Evolutionary conservation across 2,113 vertebrate species (phyloP).

Genomic region (Solea senegalensis): DNA sequence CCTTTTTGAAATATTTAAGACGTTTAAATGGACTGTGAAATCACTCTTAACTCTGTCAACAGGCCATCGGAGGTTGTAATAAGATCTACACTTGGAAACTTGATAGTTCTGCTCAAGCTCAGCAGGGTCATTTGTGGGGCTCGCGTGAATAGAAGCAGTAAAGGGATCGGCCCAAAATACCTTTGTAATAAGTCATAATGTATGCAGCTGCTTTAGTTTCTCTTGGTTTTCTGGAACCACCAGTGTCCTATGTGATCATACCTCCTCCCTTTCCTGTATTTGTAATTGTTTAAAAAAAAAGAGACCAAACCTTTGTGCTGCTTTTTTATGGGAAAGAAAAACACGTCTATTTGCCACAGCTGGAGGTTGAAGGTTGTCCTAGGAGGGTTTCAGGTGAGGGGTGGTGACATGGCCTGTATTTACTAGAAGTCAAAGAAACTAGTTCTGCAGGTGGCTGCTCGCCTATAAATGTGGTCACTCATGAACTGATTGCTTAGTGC

Average conservation of each 20-base stretch:
- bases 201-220: neutral
- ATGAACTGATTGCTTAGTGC: slow-evolving; percentile 31
- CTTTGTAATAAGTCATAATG: neutral
- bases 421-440: slow-evolving; percentile 61
- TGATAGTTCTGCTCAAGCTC: slow-evolving; percentile 42
- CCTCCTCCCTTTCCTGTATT: neutral
- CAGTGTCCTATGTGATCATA: neutral
- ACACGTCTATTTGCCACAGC: neutral
- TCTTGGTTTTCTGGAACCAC: neutral
- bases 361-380: slow-evolving; percentile 11
- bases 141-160: slow-evolving; percentile 5
- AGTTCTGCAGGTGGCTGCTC: slow-evolving; percentile 67
- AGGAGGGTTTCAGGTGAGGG: slow-evolving; percentile 11
- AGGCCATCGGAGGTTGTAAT: slow-evolving; percentile 44
- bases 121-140: slow-evolving; percentile 50
- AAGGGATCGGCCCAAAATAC: neutral
- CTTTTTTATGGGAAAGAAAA: neutral
- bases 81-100: slow-evolving; percentile 40
- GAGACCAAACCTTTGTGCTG: too few relatives aligned
- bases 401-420: slow-evolving; percentile 54
- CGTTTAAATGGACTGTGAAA: slow-evolving; percentile 49
- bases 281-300: neutral
- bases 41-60: slow-evolving; percentile 36
- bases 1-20: slow-evolving; percentile 66
- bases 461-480: slow-evolving; percentile 47